A percentile compares a stretch with the other conserved stretches of the same genome.
Evolutionary conservation across 2,888 invertebrate genomes (phyloP).

Genomic region (Sminthurides aquaticus): DNA sequence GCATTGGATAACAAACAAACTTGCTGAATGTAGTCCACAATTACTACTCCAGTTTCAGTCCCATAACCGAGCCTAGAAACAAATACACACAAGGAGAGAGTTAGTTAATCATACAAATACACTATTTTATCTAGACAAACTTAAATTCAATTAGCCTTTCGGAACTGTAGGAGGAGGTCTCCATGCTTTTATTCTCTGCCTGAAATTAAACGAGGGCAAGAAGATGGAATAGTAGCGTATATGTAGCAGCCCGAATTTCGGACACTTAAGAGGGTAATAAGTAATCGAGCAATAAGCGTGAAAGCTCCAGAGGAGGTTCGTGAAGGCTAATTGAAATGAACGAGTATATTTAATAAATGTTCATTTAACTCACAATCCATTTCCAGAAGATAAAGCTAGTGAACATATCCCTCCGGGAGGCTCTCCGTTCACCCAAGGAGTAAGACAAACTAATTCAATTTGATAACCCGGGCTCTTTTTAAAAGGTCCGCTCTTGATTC

Average conservation of each 20-base stretch:
- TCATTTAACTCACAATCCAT: conserved; percentile 75
- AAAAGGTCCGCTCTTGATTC: conserved; percentile 66
- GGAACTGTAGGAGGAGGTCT: not conserved
- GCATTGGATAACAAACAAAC: conserved; percentile 78
- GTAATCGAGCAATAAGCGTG: no score
- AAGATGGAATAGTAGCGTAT: no score
- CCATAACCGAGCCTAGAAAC: conserved; percentile 85
- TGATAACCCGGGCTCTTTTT: conserved; percentile 95
- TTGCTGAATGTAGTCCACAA: conserved; percentile 89
- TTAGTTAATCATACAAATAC: not conserved
- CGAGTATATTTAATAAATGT: not conserved
- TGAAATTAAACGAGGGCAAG: no score
- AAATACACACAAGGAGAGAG: not conserved
- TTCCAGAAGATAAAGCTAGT: conserved; percentile 89
- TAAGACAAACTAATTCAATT: conserved; percentile 87
- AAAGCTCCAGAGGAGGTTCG: no score
- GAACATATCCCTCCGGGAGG: conserved; percentile 79
- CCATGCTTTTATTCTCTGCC: not conserved
- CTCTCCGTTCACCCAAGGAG: conserved; percentile 69
- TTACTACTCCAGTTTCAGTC: conserved; percentile 89
- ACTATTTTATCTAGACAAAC: not conserved
- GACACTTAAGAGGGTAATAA: no score
- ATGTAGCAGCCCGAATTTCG: no score
- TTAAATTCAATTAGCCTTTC: not conserved
- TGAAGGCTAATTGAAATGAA: no score